Evolutionary conservation across 2,113 vertebrate genomes (phyloP).

Genomic region (Corvus cornix): DNA sequence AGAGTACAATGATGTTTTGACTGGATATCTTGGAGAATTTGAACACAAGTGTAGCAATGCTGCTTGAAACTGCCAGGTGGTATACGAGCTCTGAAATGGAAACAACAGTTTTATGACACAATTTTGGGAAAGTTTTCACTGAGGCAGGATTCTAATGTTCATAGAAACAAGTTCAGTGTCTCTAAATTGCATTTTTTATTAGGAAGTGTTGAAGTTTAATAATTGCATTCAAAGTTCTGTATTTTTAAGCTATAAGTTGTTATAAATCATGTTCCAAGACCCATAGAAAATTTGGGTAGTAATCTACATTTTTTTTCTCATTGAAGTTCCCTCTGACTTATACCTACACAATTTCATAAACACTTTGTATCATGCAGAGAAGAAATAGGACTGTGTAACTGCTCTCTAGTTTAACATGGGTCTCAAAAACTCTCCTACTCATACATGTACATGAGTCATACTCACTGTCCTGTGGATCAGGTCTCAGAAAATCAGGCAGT

Average conservation of each 20-base stretch:
- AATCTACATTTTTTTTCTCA: neutral
- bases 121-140: neutral
- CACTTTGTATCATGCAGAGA: neutral
- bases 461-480: neutral
- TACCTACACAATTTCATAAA: neutral
- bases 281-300: neutral
- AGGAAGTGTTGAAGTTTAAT: neutral
- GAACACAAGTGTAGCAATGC: neutral
- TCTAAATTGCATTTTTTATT: neutral
- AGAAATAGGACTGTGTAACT: neutral
- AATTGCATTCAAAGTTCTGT: neutral
- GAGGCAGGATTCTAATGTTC: neutral
- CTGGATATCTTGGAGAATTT: neutral
- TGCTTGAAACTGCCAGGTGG: constrained; percentile 8
- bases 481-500: neutral
- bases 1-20: neutral
- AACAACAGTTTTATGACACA: neutral
- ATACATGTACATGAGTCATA: neutral
- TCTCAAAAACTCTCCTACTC: neutral
- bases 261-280: neutral
- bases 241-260: neutral
- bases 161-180: neutral
- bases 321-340: neutral
- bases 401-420: neutral
- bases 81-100: neutral